Conservation (phyloP, 1,140 invertebrate species). For the Zaprionus nigranus region DNA sequence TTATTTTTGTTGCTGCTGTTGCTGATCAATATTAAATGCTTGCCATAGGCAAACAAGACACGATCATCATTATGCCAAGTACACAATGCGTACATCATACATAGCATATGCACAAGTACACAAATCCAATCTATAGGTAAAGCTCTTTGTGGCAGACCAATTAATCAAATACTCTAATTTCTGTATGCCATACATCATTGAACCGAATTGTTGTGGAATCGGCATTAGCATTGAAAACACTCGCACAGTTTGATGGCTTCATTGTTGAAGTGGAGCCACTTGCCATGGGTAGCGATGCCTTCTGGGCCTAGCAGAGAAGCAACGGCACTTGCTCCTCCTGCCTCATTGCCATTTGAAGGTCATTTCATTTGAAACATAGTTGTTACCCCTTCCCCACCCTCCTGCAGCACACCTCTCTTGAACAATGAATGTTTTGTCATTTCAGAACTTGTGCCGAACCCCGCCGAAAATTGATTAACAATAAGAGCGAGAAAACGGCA, state of each 20-base stretch:
- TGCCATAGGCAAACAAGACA: slow-evolving; percentile 17
- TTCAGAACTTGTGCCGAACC: slow-evolving; percentile 38
- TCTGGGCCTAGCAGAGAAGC: slow-evolving; percentile 42
- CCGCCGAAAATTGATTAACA: slow-evolving; percentile 13
- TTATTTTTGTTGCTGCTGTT: slow-evolving; percentile 24
- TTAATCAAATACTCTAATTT: slow-evolving; percentile 73
- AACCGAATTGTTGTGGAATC: slow-evolving; percentile 53
- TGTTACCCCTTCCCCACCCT: not conserved
- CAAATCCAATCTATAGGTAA: not conserved
- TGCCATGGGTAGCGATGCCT: slow-evolving; percentile 33
- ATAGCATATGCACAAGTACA: not conserved
- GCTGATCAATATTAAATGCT: slow-evolving; percentile 33
- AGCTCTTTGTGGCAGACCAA: slow-evolving; percentile 44
- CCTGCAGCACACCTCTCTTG: not conserved
- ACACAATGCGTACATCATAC: slow-evolving; percentile 20
- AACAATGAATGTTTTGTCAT: slow-evolving; percentile 32
- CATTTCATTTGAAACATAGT: slow-evolving; percentile 16
- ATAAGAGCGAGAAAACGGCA: slow-evolving; percentile 3
- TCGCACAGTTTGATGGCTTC: slow-evolving; percentile 70
- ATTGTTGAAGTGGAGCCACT: slow-evolving; percentile 68
- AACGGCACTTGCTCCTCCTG: slow-evolving; percentile 47
- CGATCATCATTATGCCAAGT: slow-evolving; percentile 42
- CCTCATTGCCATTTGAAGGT: slow-evolving; percentile 73
- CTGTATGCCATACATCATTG: slow-evolving; percentile 70
- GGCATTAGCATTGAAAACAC: slow-evolving; percentile 64